Conservation (phyloP, 2,113 vertebrate genomes). For the Aix galericulata region DNA sequence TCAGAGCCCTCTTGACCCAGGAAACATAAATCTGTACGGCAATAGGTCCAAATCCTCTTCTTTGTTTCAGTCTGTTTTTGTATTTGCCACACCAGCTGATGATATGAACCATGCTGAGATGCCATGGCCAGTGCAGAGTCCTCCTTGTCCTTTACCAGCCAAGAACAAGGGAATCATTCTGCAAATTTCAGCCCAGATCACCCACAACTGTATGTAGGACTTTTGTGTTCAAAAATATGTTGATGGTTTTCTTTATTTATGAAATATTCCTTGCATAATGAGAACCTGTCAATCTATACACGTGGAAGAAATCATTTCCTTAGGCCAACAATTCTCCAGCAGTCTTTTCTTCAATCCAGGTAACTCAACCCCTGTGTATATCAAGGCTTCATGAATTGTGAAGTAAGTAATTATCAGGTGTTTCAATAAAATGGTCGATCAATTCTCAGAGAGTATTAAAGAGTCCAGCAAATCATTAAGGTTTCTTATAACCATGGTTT, state of each 20-base stretch:
- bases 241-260: not conserved
- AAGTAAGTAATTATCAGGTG: not conserved
- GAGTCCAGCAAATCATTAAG: not conserved
- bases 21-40: not conserved
- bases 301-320: not conserved
- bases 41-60: not conserved
- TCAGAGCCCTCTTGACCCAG: not conserved
- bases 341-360: not conserved
- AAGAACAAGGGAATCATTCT: not conserved
- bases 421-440: not conserved
- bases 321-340: not conserved
- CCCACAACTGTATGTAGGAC: not conserved
- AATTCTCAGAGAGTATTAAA: not conserved
- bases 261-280: not conserved
- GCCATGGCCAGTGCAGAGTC: not conserved
- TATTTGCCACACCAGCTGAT: not conserved
- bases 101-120: not conserved
- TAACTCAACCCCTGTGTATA: not conserved
- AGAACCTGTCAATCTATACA: not conserved
- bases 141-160: not conserved
- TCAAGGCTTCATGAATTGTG: not conserved
- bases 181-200: not conserved
- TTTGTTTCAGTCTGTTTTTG: not conserved
- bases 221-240: not conserved
- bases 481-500: not conserved